phyloP scores from a whole-genome alignment of 2,888 invertebrate genomes.

The Agrenia bidenticulata region DNA sequence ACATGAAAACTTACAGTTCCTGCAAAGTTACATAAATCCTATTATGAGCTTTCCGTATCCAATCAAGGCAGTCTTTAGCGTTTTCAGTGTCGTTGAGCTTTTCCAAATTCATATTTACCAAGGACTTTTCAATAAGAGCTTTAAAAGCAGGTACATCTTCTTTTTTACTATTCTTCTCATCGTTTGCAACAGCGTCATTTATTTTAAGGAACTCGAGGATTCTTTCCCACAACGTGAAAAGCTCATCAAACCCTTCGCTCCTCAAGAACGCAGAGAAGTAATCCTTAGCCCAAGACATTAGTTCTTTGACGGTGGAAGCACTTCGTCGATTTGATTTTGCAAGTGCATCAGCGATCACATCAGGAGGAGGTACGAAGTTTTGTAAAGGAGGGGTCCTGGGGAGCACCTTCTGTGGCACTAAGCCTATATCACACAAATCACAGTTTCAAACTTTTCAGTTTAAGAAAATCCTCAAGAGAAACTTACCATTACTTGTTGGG shows the following conservation, averaged over 20 bases:
- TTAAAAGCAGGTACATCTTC: constrained; percentile 41
- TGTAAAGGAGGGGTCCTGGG: constrained; percentile 39
- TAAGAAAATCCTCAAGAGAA: not conserved
- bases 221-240: constrained; percentile 44
- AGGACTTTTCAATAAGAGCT: constrained; percentile 42
- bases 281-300: constrained; percentile 47
- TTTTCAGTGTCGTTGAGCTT: constrained; percentile 41
- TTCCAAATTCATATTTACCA: constrained; percentile 36
- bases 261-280: constrained; percentile 49
- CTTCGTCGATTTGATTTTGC: constrained; percentile 44
- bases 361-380: constrained; percentile 46
- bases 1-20: constrained; percentile 11
- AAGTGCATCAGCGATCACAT: constrained; percentile 41
- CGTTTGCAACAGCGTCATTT: not conserved
- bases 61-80: constrained; percentile 42
- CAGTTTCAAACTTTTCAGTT: not conserved
- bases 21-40: constrained; percentile 34
- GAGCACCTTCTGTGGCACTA: constrained; percentile 5
- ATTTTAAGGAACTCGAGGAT: constrained; percentile 21
- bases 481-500: constrained; percentile 27
- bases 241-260: constrained; percentile 49
- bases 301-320: constrained; percentile 41
- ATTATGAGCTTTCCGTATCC: constrained; percentile 37
- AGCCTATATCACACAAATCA: not conserved
- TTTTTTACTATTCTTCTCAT: constrained; percentile 19